Evolutionary conservation across 23 tunicate species (phyloP).

Genomic region (Phallusia fumigata): DNA sequence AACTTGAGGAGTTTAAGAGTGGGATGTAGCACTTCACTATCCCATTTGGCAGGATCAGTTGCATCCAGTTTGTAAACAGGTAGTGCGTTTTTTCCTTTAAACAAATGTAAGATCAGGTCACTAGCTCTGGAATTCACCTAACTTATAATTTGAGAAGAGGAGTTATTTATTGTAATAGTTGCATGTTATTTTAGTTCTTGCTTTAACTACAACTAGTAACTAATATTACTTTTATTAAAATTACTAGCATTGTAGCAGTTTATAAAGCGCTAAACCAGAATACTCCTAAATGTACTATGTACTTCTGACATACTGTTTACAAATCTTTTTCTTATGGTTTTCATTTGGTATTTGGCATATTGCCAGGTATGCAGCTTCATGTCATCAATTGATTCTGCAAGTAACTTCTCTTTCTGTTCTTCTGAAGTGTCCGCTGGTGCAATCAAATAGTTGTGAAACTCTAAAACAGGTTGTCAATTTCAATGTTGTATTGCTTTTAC

Average conservation of each 20-base stretch:
- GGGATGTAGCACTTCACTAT: constrained; percentile 46
- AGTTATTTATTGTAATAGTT: too few relatives aligned
- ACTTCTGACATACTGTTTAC: constrained; percentile 49
- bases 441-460: constrained; percentile 76
- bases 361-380: constrained; percentile 82
- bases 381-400: constrained; percentile 40
- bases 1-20: constrained; percentile 38
- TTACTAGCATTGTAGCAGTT: too few relatives aligned
- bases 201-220: too few relatives aligned
- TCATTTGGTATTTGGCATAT: constrained; percentile 82
- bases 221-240: too few relatives aligned
- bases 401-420: constrained; percentile 27
- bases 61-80: constrained; percentile 85
- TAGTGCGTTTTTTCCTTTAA: constrained; percentile 40
- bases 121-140: too few relatives aligned
- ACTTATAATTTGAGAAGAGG: too few relatives aligned
- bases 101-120: neutral
- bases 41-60: constrained; percentile 74
- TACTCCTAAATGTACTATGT: neutral
- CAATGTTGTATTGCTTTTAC: too few relatives aligned
- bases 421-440: constrained; percentile 5
- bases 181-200: too few relatives aligned
- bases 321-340: constrained; percentile 59
- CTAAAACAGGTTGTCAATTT: too few relatives aligned
- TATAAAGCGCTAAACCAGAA: too few relatives aligned